Conservation (phyloP, 2,113 vertebrate genomes). For the Lanius collurio region DNA sequence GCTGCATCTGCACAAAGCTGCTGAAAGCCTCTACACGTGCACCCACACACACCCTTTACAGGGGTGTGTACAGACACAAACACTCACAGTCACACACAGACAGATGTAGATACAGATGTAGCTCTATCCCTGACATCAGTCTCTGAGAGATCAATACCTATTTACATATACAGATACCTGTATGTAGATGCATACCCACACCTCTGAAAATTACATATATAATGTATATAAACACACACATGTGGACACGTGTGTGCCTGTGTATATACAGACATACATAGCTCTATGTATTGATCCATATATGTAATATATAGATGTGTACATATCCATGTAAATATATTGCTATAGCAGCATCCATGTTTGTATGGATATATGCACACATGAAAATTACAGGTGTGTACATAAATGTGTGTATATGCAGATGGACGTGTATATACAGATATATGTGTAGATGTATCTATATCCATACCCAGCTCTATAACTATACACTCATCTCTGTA, state of each 20-base stretch:
- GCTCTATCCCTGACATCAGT: background rate
- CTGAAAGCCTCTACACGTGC: background rate
- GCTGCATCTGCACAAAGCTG: background rate
- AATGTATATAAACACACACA: background rate
- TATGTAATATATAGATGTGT: background rate
- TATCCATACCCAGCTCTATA: background rate
- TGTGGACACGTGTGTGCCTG: rapidly evolving
- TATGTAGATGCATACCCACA: background rate
- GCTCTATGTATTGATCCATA: background rate
- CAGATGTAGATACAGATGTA: background rate
- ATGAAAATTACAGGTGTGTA: background rate
- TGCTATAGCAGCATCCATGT: background rate
- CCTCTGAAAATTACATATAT: background rate
- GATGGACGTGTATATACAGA: background rate
- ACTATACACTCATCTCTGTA: background rate
- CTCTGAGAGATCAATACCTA: background rate
- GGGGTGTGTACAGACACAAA: background rate
- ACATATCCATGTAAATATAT: background rate
- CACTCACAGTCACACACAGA: background rate
- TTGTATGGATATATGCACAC: background rate
- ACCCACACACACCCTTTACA: background rate
- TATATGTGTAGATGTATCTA: background rate
- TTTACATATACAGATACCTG: background rate
- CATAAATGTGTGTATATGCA: background rate
- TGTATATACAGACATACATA: background rate